These are phyloP conservation scores for Patella caerulea DNA, from an alignment of 2,888 invertebrate species.

Conservation along the genomic window DNA sequence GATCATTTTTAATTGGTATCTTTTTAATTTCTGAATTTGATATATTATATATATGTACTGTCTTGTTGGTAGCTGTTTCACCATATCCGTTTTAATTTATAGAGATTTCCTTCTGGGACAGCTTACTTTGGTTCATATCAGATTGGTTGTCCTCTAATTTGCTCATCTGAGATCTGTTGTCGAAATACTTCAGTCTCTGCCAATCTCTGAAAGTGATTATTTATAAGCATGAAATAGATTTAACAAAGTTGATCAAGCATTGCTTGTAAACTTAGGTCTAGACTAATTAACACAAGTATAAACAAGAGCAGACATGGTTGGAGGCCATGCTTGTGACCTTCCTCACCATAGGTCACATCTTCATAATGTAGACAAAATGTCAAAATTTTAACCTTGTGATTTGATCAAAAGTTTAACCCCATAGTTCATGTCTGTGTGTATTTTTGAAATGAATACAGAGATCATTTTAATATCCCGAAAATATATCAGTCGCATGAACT, in stretches of 20 bases:
- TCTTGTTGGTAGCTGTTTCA: neutral
- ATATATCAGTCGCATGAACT: too few relatives aligned
- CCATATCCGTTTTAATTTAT: neutral
- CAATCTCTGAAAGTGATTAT: slow-evolving; percentile 3
- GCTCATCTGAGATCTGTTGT: neutral
- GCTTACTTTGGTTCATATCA: neutral
- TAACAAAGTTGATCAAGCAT: slow-evolving; percentile 7
- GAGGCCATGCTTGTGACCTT: neutral
- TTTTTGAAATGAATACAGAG: too few relatives aligned
- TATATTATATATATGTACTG: neutral
- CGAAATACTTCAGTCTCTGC: neutral
- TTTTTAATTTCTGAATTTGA: neutral
- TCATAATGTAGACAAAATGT: neutral
- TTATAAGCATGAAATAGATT: slow-evolving; percentile 10
- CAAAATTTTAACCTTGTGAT: too few relatives aligned
- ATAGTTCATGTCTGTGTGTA: too few relatives aligned
- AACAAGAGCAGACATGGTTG: neutral
- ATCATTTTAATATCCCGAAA: too few relatives aligned
- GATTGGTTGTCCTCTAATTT: neutral
- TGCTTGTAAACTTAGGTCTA: slow-evolving; percentile 6
- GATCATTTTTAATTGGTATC: neutral
- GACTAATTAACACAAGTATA: neutral
- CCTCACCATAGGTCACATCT: neutral
- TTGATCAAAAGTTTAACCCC: too few relatives aligned
- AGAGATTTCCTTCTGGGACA: neutral